Conservation (phyloP, 2,888 invertebrate genomes). For the Cylloceria caligata region DNA sequence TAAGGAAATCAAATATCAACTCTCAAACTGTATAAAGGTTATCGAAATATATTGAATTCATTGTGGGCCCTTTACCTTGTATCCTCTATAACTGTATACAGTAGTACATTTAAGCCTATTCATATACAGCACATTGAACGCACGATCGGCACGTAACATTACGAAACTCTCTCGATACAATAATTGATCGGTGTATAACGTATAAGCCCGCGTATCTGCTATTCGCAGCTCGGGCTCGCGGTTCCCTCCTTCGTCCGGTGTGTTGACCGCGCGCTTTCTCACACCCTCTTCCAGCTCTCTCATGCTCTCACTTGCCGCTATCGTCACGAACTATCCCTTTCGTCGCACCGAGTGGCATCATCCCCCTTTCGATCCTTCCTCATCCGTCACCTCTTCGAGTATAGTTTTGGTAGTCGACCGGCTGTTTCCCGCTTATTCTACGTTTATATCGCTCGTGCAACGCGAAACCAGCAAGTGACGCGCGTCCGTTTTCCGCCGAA, state of each 20-base stretch:
- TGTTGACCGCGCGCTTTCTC: conserved; percentile 25
- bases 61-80: neutral
- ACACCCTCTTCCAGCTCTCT: conserved; percentile 16
- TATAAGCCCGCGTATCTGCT: conserved; percentile 77
- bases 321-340: conserved; percentile 4
- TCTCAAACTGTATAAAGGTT: neutral
- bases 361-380: conserved; percentile 18
- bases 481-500: conserved; percentile 38
- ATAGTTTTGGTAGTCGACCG: conserved; percentile 58
- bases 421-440: conserved; percentile 48
- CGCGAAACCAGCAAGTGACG: conserved; percentile 11
- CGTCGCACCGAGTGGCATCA: conserved; percentile 26
- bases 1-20: neutral
- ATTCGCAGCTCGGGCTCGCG: conserved; percentile 74
- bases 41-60: neutral
- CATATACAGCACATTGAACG: neutral
- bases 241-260: conserved; percentile 55
- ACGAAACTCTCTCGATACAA: conserved; percentile 75
- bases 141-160: conserved; percentile 72
- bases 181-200: conserved; percentile 79
- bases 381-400: conserved; percentile 50
- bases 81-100: too few species aligned
- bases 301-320: conserved; percentile 30
- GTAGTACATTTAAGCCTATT: neutral
- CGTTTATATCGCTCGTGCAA: conserved; percentile 52